Conservation (phyloP, 1,140 invertebrate genomes). For the Heliconius hermathena region DNA sequence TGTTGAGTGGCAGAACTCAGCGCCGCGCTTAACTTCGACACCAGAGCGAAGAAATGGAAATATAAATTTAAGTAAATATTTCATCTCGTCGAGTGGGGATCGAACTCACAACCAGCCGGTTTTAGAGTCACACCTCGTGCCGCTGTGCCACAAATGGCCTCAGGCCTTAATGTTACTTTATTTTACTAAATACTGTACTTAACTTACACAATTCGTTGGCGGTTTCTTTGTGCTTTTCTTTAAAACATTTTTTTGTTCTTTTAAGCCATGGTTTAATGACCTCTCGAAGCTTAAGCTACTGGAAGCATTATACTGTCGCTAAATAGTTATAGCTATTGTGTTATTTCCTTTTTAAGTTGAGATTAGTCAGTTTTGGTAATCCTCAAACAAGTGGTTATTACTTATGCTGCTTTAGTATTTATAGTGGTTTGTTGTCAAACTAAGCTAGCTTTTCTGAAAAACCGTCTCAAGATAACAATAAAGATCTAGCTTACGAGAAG, state of each 20-base stretch:
- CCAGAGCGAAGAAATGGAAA: too few species aligned
- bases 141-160: too few species aligned
- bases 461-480: background rate
- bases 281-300: conserved; percentile 34
- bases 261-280: conserved; percentile 27
- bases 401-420: conserved; percentile 29
- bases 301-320: conserved; percentile 33
- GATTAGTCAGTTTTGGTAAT: conserved; percentile 37
- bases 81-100: too few species aligned
- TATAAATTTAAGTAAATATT: too few species aligned
- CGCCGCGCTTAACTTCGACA: too few species aligned
- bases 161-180: background rate
- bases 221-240: conserved; percentile 24
- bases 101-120: too few species aligned
- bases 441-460: conserved; percentile 7
- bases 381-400: conserved; percentile 34
- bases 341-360: conserved; percentile 49
- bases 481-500: background rate
- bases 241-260: conserved; percentile 20
- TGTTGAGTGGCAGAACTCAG: too few species aligned
- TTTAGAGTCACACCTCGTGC: too few species aligned
- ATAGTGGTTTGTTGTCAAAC: conserved; percentile 40
- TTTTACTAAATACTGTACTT: background rate
- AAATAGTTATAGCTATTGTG: conserved; percentile 45
- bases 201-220: conserved; percentile 29